Conservation (phyloP, 2,888 invertebrate species). For the Nesidiocoris tenuis region DNA sequence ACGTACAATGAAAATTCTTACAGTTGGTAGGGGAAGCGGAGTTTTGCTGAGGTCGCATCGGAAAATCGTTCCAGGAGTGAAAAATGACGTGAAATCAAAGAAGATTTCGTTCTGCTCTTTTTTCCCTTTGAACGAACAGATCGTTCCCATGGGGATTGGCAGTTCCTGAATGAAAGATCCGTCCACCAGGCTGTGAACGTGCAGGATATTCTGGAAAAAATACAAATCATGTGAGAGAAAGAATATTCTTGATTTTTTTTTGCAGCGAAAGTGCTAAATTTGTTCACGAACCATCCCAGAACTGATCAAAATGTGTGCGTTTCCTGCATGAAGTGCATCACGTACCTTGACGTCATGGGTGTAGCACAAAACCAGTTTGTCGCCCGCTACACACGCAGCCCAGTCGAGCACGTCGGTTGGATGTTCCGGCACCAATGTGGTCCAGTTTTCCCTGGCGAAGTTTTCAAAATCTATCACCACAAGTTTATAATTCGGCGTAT, state of each 20-base stretch:
- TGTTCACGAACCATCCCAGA: too few relatives aligned
- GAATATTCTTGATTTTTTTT: not conserved
- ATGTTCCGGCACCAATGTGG: constrained; percentile 79
- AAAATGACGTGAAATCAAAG: constrained; percentile 90
- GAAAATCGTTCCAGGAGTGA: constrained; percentile 86
- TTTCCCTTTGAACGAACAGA: constrained; percentile 81
- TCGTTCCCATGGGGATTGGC: constrained; percentile 81
- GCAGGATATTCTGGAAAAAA: constrained; percentile 71
- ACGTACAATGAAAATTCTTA: constrained; percentile 17
- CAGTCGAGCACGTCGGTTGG: constrained; percentile 85
- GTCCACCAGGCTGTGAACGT: constrained; percentile 71
- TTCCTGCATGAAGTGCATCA: too few relatives aligned
- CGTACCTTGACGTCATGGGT: constrained; percentile 86
- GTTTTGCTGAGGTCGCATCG: constrained; percentile 73
- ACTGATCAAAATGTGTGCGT: too few relatives aligned
- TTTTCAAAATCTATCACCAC: constrained; percentile 77
- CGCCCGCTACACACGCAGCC: constrained; percentile 78
- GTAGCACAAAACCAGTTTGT: constrained; percentile 84
- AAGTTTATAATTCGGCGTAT: constrained; percentile 88
- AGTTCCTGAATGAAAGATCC: constrained; percentile 74
- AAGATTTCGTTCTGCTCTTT: constrained; percentile 86
- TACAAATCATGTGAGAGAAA: not conserved
- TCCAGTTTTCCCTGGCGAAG: constrained; percentile 75
- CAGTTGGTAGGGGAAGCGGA: constrained; percentile 44
- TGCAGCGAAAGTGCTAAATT: not conserved